Conservation (phyloP, 1,140 invertebrate species). For the Drosophila tropicalis region DNA sequence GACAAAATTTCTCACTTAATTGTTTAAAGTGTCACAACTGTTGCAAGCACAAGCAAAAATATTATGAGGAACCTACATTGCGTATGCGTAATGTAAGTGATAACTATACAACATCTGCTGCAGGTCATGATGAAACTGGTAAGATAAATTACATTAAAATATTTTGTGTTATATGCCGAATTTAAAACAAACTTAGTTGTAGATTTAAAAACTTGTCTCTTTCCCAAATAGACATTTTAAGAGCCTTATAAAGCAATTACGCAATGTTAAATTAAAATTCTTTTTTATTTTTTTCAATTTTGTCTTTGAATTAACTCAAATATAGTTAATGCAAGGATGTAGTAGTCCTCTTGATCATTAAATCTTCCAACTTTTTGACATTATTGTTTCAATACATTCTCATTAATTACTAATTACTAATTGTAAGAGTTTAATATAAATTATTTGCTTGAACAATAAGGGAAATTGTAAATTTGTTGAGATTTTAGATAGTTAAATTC, state of each 20-base stretch:
- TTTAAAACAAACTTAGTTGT: neutral
- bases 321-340: too few relatives aligned
- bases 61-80: slow-evolving; percentile 5
- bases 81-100: slow-evolving; percentile 37
- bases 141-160: neutral
- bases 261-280: neutral
- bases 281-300: too few relatives aligned
- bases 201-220: neutral
- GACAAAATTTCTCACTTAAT: slow-evolving; percentile 32
- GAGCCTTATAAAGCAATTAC: neutral
- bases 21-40: slow-evolving; percentile 7
- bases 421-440: too few relatives aligned
- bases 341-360: too few relatives aligned
- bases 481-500: too few relatives aligned
- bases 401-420: too few relatives aligned
- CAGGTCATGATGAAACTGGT: slow-evolving; percentile 21
- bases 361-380: too few relatives aligned
- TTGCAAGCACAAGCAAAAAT: slow-evolving; percentile 4
- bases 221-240: neutral
- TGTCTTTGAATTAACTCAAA: too few relatives aligned
- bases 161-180: too few relatives aligned
- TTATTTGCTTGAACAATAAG: too few relatives aligned
- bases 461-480: too few relatives aligned
- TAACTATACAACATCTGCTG: neutral
- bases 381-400: too few relatives aligned